These are phyloP conservation scores for Empis stercorea DNA, from an alignment of 2,888 invertebrate genomes.

Conservation along the genomic window DNA sequence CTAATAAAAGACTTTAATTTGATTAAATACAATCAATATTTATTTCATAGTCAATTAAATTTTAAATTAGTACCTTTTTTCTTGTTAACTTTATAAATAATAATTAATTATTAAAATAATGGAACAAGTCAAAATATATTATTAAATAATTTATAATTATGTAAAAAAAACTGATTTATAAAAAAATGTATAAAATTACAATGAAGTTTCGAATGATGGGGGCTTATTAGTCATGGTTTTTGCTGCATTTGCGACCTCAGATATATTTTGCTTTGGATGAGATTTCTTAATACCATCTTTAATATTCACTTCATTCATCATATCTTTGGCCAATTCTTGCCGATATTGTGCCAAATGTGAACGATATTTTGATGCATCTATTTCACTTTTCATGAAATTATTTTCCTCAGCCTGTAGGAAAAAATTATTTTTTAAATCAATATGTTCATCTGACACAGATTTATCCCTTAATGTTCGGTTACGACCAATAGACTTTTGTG, in stretches of 20 bases:
- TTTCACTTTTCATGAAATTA: conserved; percentile 35
- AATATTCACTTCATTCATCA: not conserved
- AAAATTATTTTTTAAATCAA: conserved; percentile 32
- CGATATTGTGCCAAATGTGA: conserved; percentile 2
- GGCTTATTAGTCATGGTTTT: not conserved
- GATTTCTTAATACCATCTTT: not conserved
- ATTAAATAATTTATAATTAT: not conserved
- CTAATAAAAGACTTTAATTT: too few species aligned
- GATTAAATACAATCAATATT: too few species aligned
- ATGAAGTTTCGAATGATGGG: conserved; percentile 1
- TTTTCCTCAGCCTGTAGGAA: conserved; percentile 36
- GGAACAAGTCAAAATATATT: too few species aligned
- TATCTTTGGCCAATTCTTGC: conserved; percentile 2
- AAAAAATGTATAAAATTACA: not conserved
- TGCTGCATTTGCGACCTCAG: not conserved
- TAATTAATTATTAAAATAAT: too few species aligned
- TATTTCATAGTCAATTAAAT: too few species aligned
- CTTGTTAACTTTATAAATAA: too few species aligned
- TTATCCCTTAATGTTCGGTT: conserved; percentile 9
- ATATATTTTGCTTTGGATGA: not conserved
- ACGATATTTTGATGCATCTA: not conserved
- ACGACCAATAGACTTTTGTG: conserved; percentile 28
- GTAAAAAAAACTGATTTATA: not conserved
- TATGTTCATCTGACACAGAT: conserved; percentile 20
- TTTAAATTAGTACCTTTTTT: too few species aligned